Conservation (phyloP, 2,888 invertebrate genomes). For the Apomyelois bistriatella region DNA sequence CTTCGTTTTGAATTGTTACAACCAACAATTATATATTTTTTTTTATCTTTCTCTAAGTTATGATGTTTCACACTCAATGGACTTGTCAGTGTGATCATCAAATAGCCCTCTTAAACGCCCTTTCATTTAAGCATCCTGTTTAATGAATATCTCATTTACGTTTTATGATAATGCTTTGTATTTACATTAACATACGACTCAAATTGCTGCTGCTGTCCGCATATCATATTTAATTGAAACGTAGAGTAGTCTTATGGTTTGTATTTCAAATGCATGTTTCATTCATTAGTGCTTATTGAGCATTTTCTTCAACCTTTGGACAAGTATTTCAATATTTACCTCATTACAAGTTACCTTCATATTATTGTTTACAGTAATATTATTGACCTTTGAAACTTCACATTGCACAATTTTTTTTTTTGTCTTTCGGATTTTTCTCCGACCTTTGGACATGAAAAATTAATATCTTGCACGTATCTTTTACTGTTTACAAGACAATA, state of each 20-base stretch:
- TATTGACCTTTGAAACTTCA: background rate
- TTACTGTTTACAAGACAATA: background rate
- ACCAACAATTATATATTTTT: too few species aligned
- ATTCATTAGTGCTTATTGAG: conserved; percentile 27
- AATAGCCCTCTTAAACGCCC: conserved; percentile 17
- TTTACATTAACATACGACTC: background rate
- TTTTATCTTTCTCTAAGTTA: conserved; percentile 25
- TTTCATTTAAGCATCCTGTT: conserved; percentile 21
- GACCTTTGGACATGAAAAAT: background rate
- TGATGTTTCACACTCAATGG: conserved; percentile 37
- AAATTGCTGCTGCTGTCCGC: background rate
- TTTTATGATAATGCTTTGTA: background rate
- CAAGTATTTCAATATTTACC: background rate
- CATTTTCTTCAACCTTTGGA: conserved; percentile 6
- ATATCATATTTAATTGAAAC: conserved; percentile 24
- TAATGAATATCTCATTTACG: background rate
- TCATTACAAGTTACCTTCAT: background rate
- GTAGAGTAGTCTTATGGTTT: conserved; percentile 42
- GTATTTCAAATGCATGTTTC: conserved; percentile 42
- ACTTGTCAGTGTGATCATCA: conserved; percentile 16
- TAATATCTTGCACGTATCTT: background rate
- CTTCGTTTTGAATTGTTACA: too few species aligned
- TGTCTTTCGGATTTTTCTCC: background rate
- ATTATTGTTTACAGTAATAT: background rate
- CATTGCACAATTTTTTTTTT: background rate